These are phyloP conservation scores for Phytoseiulus persimilis DNA, from an alignment of 2,888 invertebrate species.

Conservation along the genomic window DNA sequence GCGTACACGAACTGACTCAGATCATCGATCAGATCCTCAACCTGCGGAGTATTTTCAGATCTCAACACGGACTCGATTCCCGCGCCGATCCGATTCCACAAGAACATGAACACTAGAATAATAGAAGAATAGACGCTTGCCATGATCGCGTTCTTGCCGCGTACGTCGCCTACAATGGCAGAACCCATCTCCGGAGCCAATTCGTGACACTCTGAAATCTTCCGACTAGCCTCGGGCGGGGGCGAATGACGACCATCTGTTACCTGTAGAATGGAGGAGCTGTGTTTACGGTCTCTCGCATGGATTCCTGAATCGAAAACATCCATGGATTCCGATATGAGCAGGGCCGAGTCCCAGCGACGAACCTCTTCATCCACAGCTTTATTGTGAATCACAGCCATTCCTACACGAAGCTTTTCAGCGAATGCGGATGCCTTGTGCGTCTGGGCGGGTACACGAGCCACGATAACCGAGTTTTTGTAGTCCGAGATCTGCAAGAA, in stretches of 20 bases:
- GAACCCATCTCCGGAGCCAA: constrained; percentile 89
- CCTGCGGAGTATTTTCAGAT: constrained; percentile 43
- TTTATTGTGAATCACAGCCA: constrained; percentile 98
- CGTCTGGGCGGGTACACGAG: constrained; percentile 93
- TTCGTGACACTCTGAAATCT: constrained; percentile 12
- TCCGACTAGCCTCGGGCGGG: constrained; percentile 53
- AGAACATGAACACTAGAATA: not conserved
- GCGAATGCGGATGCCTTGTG: constrained; percentile 98
- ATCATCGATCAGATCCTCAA: constrained; percentile 98
- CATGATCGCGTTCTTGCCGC: constrained; percentile 95
- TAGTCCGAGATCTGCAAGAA: constrained; percentile 83
- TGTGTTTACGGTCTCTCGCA: constrained; percentile 44
- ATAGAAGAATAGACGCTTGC: constrained; percentile 55
- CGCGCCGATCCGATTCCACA: no score
- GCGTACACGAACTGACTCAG: constrained; percentile 94
- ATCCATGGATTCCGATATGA: not conserved
- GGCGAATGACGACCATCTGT: constrained; percentile 90
- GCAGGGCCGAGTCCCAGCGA: no score
- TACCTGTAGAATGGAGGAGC: constrained; percentile 68
- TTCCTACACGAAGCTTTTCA: constrained; percentile 83
- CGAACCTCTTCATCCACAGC: constrained; percentile 63
- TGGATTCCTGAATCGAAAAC: not conserved
- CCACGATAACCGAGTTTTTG: constrained; percentile 95
- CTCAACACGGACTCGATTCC: not conserved
- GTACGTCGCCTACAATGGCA: constrained; percentile 96